Percentiles rank a stretch among this genome's conserved stretches.
These are phyloP conservation scores for Xenops minutus DNA, from an alignment of 2,797 vertebrate species.

Conservation along the genomic window DNA sequence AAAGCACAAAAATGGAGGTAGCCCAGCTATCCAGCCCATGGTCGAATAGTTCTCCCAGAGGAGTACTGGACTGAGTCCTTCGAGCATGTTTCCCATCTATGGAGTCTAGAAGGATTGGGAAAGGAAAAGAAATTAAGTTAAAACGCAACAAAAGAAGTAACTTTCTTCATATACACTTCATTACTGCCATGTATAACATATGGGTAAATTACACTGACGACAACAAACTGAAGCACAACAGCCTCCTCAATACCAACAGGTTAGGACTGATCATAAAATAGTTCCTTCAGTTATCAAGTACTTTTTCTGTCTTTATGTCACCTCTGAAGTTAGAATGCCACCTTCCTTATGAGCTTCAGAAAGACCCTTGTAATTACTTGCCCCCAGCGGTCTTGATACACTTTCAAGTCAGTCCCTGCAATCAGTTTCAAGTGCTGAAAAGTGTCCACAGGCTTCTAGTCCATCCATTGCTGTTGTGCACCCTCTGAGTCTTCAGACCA, in stretches of 20 bases:
- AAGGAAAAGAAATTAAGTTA: conserved; percentile 11
- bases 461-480: neutral
- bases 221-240: neutral
- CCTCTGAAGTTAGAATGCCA: neutral
- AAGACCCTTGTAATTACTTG: neutral
- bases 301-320: neutral
- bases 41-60: conserved; percentile 74
- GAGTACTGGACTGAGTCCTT: conserved; percentile 73
- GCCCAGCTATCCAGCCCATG: conserved; percentile 77
- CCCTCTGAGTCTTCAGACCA: neutral
- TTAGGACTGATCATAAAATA: neutral
- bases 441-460: neutral
- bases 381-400: neutral
- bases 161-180: neutral
- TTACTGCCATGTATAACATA: neutral
- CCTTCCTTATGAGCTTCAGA: neutral
- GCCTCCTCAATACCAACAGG: neutral
- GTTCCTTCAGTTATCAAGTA: neutral
- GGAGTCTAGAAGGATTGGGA: conserved; percentile 54
- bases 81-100: conserved; percentile 76
- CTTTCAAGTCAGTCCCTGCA: neutral
- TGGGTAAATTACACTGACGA: neutral
- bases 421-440: neutral
- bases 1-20: conserved; percentile 71
- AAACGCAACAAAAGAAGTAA: neutral